A percentile compares a stretch with the other conserved stretches of the same genome.
phyloP scores from a whole-genome alignment of 2,113 vertebrate species.

The Aythya baeri region DNA sequence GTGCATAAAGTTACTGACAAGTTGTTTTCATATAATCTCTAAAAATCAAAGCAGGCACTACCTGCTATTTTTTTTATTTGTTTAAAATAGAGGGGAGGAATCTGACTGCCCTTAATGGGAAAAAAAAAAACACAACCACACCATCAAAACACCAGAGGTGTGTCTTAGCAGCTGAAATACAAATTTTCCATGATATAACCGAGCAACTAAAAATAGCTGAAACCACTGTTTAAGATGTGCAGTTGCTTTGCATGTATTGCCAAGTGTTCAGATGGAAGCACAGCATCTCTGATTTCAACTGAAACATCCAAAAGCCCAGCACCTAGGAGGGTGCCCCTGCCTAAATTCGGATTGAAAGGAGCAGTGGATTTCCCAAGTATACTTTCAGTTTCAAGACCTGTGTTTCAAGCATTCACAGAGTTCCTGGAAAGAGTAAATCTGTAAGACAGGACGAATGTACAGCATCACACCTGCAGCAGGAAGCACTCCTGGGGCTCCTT shows the following conservation, averaged over 20 bases:
- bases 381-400: not conserved
- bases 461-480: fast-evolving
- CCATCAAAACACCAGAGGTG: not conserved
- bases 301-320: not conserved
- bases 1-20: not conserved
- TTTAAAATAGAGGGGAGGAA: not conserved
- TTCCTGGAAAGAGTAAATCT: not conserved
- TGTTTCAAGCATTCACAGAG: not conserved
- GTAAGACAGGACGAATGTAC: not conserved
- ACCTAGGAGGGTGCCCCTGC: not conserved
- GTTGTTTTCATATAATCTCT: not conserved
- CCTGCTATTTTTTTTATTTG: not conserved
- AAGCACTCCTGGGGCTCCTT: not conserved
- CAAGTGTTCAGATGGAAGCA: not conserved
- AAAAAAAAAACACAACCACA: fast-evolving
- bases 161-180: not conserved
- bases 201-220: not conserved
- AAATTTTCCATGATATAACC: not conserved
- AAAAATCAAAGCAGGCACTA: not conserved
- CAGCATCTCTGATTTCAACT: not conserved
- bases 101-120: not conserved
- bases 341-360: not conserved
- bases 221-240: not conserved
- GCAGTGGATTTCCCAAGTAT: not conserved
- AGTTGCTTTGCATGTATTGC: not conserved